phyloP scores from a whole-genome alignment of 2,113 vertebrate genomes.

The Epinephelus lanceolatus region DNA sequence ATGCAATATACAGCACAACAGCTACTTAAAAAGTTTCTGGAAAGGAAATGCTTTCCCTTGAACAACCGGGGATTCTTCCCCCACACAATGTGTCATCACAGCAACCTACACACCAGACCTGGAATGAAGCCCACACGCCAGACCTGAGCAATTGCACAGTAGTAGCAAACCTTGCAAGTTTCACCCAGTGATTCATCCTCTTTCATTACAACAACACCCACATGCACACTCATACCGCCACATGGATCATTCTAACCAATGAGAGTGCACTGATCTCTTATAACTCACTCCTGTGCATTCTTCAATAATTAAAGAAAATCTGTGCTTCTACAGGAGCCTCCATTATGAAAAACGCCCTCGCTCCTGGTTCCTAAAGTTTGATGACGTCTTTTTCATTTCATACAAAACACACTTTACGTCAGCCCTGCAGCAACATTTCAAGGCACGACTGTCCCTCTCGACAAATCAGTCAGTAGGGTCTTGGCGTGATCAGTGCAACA shows the following conservation, averaged over 20 bases:
- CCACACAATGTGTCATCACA: slow-evolving; percentile 57
- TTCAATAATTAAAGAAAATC: slow-evolving; percentile 1
- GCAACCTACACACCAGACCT: slow-evolving; percentile 56
- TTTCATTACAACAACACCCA: slow-evolving; percentile 59
- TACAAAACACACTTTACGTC: background rate
- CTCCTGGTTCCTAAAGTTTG: background rate
- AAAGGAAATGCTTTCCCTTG: slow-evolving; percentile 17
- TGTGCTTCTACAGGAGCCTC: background rate
- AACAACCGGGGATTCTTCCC: slow-evolving; percentile 29
- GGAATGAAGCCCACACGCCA: slow-evolving; percentile 58
- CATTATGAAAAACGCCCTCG: slow-evolving; percentile 11
- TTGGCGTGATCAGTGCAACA: background rate
- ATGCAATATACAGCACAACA: background rate
- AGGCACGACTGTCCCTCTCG: background rate
- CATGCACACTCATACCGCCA: slow-evolving; percentile 25
- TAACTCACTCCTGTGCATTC: background rate
- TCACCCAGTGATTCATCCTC: slow-evolving; percentile 63
- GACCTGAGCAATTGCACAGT: slow-evolving; percentile 35
- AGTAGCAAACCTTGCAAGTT: slow-evolving; percentile 62
- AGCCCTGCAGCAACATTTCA: slow-evolving; percentile 1
- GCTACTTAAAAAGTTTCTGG: background rate
- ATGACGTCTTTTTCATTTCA: background rate
- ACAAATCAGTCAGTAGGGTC: background rate
- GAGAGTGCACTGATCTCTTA: slow-evolving; percentile 10
- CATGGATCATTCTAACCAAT: slow-evolving; percentile 34